Percentiles rank a stretch among this genome's conserved stretches.
Evolutionary conservation across 1,140 invertebrate species (phyloP).

Genomic region (Drosophila teissieri): DNA sequence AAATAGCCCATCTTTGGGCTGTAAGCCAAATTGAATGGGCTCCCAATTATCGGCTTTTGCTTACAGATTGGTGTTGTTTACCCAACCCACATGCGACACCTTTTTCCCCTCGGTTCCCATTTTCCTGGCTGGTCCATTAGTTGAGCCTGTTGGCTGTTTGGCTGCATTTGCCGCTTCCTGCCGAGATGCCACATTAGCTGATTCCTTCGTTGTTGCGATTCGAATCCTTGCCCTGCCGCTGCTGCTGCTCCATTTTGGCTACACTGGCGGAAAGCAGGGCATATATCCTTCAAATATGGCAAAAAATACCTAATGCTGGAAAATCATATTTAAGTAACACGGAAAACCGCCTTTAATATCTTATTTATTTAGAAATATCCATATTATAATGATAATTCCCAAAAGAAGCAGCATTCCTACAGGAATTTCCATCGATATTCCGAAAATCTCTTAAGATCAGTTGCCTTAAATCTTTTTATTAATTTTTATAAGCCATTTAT

Average conservation of each 20-base stretch:
- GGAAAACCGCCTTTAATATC: too few species aligned
- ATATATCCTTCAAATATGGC: too few species aligned
- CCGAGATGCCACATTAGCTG: constrained; percentile 71
- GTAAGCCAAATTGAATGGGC: constrained; percentile 24
- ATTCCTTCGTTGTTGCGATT: constrained; percentile 27
- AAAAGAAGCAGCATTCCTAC: too few species aligned
- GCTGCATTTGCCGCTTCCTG: constrained; percentile 40
- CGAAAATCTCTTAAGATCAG: too few species aligned
- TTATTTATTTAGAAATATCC: too few species aligned
- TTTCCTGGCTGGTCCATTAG: constrained; percentile 43
- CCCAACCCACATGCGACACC: background rate
- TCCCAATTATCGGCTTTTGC: constrained; percentile 41
- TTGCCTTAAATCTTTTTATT: too few species aligned
- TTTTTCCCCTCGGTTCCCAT: background rate
- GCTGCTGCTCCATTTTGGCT: constrained; percentile 5
- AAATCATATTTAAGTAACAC: too few species aligned
- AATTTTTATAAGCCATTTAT: too few species aligned
- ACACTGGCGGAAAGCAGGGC: background rate
- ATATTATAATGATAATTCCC: too few species aligned
- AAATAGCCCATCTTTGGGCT: background rate
- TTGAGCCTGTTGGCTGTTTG: constrained; percentile 37
- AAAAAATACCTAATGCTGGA: too few species aligned
- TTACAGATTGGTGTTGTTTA: constrained; percentile 14
- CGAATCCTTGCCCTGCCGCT: constrained; percentile 21
- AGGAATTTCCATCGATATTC: too few species aligned